Evolutionary conservation across 1,140 invertebrate species (phyloP).

Genomic region (Dolichoris vasculosae): DNA sequence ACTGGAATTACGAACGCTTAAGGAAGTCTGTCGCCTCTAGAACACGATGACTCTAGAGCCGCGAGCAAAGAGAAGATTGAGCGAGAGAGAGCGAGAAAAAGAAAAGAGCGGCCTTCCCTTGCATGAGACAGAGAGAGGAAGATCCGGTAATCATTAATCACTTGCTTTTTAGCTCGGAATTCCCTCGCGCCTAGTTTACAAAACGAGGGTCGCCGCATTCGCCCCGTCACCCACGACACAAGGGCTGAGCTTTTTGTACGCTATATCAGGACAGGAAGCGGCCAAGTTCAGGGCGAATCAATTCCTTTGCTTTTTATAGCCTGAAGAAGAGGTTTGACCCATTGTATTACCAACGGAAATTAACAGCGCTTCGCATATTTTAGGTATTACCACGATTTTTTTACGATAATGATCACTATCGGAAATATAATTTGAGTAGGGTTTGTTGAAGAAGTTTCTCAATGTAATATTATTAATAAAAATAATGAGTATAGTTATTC

Average conservation of each 20-base stretch:
- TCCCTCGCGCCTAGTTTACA: slow-evolving; percentile 73
- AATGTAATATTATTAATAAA: too few relatives aligned
- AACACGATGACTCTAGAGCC: background rate
- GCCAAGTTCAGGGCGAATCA: slow-evolving; percentile 30
- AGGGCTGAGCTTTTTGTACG: slow-evolving; percentile 55
- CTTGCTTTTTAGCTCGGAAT: slow-evolving; percentile 72
- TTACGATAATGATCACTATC: background rate
- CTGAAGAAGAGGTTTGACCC: background rate
- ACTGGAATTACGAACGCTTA: slow-evolving; percentile 56
- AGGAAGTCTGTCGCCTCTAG: slow-evolving; percentile 56
- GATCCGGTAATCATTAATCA: slow-evolving; percentile 71
- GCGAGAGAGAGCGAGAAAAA: slow-evolving; percentile 40
- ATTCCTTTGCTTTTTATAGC: slow-evolving; percentile 22
- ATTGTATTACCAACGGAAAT: slow-evolving; percentile 13
- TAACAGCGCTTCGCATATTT: background rate
- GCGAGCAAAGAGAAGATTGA: slow-evolving; percentile 16
- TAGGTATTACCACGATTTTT: background rate
- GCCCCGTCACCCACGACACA: slow-evolving; percentile 69
- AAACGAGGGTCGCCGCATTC: slow-evolving; percentile 69
- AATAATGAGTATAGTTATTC: too few relatives aligned
- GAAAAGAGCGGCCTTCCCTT: background rate
- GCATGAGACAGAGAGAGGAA: slow-evolving; percentile 21
- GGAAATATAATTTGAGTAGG: background rate
- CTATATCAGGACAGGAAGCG: slow-evolving; percentile 23
- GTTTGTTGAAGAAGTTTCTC: background rate